Conservation (phyloP, 1,140 invertebrate genomes). For the Solenopsis fugax region DNA sequence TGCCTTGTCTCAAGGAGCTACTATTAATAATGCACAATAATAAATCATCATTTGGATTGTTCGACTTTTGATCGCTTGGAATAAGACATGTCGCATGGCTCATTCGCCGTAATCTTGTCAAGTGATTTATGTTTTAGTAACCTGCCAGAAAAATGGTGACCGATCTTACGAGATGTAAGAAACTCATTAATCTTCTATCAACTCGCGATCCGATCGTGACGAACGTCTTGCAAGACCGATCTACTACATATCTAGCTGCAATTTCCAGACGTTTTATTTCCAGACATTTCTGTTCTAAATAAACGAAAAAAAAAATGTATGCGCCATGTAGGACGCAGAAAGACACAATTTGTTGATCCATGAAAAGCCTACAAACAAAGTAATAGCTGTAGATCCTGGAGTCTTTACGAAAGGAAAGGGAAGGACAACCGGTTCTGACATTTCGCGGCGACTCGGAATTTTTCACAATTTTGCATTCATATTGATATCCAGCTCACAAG, state of each 20-base stretch:
- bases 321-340: neutral
- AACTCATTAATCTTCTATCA: conserved; percentile 59
- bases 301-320: neutral
- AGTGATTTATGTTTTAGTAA: conserved; percentile 64
- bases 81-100: conserved; percentile 2
- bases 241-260: neutral
- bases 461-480: conserved; percentile 8
- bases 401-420: neutral
- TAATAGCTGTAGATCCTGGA: neutral
- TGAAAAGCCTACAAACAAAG: neutral
- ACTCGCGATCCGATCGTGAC: conserved; percentile 35
- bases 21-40: conserved; percentile 10
- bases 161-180: conserved; percentile 24
- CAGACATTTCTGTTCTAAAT: neutral
- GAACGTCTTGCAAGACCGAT: neutral
- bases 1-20: neutral
- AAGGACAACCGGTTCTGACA: neutral
- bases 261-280: neutral
- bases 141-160: conserved; percentile 45
- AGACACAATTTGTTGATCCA: neutral
- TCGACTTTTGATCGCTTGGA: conserved; percentile 2
- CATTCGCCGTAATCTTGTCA: conserved; percentile 17
- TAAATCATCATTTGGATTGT: conserved; percentile 6
- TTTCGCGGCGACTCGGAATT: neutral
- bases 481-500: neutral